Evolutionary conservation across 2,797 vertebrate species (phyloP).

Genomic region (Takifugu rubripes): DNA sequence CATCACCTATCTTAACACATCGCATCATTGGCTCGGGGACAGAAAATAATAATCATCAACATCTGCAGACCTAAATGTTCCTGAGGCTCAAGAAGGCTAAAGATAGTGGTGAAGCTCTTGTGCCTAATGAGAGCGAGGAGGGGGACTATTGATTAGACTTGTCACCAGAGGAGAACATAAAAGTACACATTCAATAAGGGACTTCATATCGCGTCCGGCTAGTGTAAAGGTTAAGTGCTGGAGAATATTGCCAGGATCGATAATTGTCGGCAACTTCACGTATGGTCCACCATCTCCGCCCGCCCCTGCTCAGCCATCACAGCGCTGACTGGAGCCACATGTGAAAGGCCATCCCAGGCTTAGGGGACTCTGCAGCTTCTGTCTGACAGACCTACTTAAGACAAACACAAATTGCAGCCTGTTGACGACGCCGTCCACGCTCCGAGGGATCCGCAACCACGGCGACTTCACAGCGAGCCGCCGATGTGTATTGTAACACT

Average conservation of each 20-base stretch:
- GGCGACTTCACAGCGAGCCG: constrained; percentile 36
- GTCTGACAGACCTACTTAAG: constrained; percentile 54
- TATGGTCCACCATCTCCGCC: constrained; percentile 58
- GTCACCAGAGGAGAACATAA: constrained; percentile 80
- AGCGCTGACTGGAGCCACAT: constrained; percentile 60
- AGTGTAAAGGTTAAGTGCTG: constrained; percentile 85
- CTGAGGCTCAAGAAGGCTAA: constrained; percentile 18
- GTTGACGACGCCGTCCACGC: constrained; percentile 11
- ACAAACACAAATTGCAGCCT: constrained; percentile 34
- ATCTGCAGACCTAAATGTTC: constrained; percentile 4
- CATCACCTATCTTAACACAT: constrained; percentile 5
- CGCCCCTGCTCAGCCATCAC: constrained; percentile 23
- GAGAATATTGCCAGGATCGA: constrained; percentile 80
- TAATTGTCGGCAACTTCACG: constrained; percentile 78
- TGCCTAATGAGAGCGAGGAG: constrained; percentile 73
- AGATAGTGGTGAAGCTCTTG: constrained; percentile 49
- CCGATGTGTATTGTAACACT: constrained; percentile 42
- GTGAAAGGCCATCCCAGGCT: constrained; percentile 62
- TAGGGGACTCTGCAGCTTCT: constrained; percentile 36
- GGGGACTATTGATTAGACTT: constrained; percentile 76
- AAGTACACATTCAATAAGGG: constrained; percentile 84
- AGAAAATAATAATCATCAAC: background rate
- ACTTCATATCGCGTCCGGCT: constrained; percentile 80
- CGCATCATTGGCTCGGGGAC: background rate
- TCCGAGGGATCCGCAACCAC: constrained; percentile 9